These are phyloP conservation scores for Odobenus rosmarus DNA, from an alignment of 2,113 vertebrate species.

Conservation along the genomic window DNA sequence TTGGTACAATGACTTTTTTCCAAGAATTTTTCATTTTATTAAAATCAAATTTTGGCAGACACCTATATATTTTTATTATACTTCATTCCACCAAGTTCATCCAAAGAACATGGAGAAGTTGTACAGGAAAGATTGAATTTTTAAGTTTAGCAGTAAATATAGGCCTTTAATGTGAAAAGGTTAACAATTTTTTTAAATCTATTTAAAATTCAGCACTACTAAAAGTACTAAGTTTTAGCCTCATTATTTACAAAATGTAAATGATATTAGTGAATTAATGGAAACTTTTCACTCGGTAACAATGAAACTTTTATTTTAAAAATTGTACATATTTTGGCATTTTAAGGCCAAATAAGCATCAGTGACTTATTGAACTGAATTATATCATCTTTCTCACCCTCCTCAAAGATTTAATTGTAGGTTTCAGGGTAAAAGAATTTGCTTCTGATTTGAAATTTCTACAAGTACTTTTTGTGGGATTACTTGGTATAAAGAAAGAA, in stretches of 20 bases:
- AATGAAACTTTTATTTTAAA: constrained; percentile 8
- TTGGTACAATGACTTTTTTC: background rate
- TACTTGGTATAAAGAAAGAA: background rate
- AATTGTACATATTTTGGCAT: background rate
- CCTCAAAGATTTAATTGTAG: constrained; percentile 20
- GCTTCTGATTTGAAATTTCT: background rate
- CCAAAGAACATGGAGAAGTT: background rate
- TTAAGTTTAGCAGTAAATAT: constrained; percentile 22
- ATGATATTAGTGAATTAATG: background rate
- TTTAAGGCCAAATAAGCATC: background rate
- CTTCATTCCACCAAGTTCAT: background rate
- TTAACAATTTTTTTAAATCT: background rate
- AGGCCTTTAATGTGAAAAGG: background rate
- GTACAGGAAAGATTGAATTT: background rate
- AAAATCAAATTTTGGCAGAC: constrained; percentile 23
- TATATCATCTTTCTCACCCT: background rate
- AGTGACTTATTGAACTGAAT: background rate
- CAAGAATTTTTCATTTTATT: constrained; percentile 8
- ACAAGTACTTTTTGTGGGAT: background rate
- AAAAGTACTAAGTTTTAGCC: background rate
- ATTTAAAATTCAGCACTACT: background rate
- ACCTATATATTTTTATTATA: background rate
- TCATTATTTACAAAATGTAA: background rate
- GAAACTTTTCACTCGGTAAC: background rate
- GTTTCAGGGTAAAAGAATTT: background rate